Evolutionary conservation across 53 echinoderm and acorn worm genomes (phyloP), one percentile per base, ranked within the genome.

Genomic region (Hippasteria phrygiana): DNA sequence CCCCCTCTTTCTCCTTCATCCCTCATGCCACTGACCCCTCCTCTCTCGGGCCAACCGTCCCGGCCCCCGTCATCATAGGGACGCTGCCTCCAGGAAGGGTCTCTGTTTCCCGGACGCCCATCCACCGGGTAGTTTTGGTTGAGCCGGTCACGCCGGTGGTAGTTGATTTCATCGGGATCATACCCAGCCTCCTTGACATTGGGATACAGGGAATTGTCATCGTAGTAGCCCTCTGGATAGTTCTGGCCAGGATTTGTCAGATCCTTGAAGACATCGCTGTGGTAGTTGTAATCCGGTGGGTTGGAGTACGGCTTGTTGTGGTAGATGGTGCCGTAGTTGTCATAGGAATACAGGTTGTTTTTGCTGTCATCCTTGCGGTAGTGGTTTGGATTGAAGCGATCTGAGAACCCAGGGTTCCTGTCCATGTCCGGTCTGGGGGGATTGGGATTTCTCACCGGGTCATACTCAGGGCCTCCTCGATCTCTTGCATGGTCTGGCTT

Each of bases 251-350:
- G 69, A 29, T 26, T 33, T 4, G 55, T 22, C 7, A 50, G 18
- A 12, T 84, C 84, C 26, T 51, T 69, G 35, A 84, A 67, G 20
- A 50, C 42, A 36, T 70, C 70, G 24, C 48, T 37, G 50, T 17
- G 69, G 36, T 84, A 84, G 70, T 84, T 84, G 48, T 84, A 84
- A 48, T 84, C 84, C 4, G 47, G 84, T 37, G 50, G 48, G 84
- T 45, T 47, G 10, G 20, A 12, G 51, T 69, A 84, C 3, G 84
- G 84, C 71, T 70, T 67, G 50, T 36, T 67, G 64, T 31, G 62
- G 70, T 46, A 84, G 66, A 26, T 35, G 33, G 64, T 33, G 34
- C 27, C 63, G 35, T 83, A 63, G 48, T 67, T 66, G 27, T 63
- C 81, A 43, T 84, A 84, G 50, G 70, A 48, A 27, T 84, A 84